These are phyloP conservation scores for Crotalus tigris DNA, from an alignment of 2,113 vertebrate species.

Conservation along the genomic window DNA sequence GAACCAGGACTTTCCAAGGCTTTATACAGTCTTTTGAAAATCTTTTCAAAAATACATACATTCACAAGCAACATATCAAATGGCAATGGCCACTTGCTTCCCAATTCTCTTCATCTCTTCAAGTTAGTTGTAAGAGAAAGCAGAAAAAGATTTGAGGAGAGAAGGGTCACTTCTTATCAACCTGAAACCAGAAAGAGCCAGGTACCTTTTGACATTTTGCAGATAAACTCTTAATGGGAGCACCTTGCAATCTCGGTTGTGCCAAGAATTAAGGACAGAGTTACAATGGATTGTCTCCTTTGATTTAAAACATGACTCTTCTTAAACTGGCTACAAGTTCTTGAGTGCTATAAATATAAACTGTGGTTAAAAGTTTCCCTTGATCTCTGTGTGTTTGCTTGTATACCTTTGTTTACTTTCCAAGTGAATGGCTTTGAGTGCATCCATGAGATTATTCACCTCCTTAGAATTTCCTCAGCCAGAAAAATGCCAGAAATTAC, in stretches of 20 bases:
- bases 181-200: conserved; percentile 28
- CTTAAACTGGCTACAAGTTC: conserved; percentile 33
- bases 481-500: not conserved
- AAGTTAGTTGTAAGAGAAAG: conserved; percentile 20
- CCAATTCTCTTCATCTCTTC: conserved; percentile 14
- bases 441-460: not conserved
- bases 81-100: conserved; percentile 9
- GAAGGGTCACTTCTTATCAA: conserved; percentile 28
- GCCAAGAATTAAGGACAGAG: conserved; percentile 27
- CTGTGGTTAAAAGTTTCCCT: conserved; percentile 19
- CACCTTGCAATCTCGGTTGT: conserved; percentile 27
- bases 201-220: conserved; percentile 35
- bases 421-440: not conserved
- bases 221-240: conserved; percentile 44
- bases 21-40: not conserved
- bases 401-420: not conserved
- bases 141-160: not conserved
- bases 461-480: not conserved
- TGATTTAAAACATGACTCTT: conserved; percentile 30
- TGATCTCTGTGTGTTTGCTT: not conserved
- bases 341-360: conserved; percentile 22
- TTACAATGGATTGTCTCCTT: conserved; percentile 21
- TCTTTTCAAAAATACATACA: not conserved
- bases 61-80: not conserved
- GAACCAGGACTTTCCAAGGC: not conserved